phyloP scores from a whole-genome alignment of 2,888 invertebrate genomes.

The Tubulanus polymorphus region DNA sequence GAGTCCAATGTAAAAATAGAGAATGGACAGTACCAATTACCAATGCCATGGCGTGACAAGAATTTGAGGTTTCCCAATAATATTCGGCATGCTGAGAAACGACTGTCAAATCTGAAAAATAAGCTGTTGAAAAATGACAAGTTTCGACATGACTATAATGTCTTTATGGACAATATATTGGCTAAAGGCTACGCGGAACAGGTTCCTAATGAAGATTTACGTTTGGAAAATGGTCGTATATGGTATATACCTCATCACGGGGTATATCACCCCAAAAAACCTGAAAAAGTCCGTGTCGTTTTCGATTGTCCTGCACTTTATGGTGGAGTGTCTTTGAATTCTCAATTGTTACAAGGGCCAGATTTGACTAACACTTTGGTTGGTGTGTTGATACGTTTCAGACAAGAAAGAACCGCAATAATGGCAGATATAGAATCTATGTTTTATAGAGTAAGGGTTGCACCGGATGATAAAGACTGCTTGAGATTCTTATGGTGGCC shows the following conservation, averaged over 20 bases:
- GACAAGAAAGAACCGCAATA: conserved; percentile 15
- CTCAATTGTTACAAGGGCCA: conserved; percentile 19
- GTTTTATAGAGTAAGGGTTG: conserved; percentile 11
- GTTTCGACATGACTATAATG: neutral
- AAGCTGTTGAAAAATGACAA: neutral
- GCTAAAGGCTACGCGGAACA: neutral
- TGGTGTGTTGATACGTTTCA: conserved; percentile 16
- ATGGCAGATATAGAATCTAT: conserved; percentile 21
- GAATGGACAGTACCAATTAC: conserved; percentile 10
- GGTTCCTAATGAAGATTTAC: neutral
- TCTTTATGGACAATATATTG: conserved; percentile 6
- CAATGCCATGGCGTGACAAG: conserved; percentile 7
- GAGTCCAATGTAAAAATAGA: neutral
- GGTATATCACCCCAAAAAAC: conserved; percentile 1
- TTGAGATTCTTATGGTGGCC: conserved; percentile 1
- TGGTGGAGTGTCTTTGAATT: conserved; percentile 18
- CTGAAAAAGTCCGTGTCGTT: conserved; percentile 4
- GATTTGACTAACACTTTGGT: conserved; percentile 20
- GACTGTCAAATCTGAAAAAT: conserved; percentile 6
- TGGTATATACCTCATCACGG: conserved; percentile 8
- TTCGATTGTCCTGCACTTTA: conserved; percentile 19
- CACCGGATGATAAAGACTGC: neutral
- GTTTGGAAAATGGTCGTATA: conserved; percentile 1
- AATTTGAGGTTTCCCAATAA: conserved; percentile 8
- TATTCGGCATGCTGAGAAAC: conserved; percentile 3